A percentile compares a stretch with the other conserved stretches of the same genome.
These are phyloP conservation scores for Piaya cayana DNA, from an alignment of 2,113 vertebrate species.

Conservation along the genomic window DNA sequence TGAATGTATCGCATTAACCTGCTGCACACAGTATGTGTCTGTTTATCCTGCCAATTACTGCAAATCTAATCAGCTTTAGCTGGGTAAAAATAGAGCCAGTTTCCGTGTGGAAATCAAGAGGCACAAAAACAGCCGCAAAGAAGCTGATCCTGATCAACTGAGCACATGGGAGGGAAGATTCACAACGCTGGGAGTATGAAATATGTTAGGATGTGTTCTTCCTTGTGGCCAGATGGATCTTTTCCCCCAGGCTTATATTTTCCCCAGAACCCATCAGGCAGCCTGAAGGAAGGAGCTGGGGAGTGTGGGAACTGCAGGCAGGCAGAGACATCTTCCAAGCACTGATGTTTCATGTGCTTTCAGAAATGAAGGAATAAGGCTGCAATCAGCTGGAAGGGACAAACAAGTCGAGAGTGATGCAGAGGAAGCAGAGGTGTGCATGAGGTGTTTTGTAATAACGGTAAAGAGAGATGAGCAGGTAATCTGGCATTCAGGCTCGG, in stretches of 20 bases:
- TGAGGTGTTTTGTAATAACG: not conserved
- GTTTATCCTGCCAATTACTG: constrained; percentile 68
- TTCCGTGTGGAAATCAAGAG: constrained; percentile 51
- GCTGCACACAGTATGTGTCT: constrained; percentile 43
- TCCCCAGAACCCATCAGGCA: not conserved
- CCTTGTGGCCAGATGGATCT: not conserved
- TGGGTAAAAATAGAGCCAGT: constrained; percentile 67
- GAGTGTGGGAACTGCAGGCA: not conserved
- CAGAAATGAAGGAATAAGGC: not conserved
- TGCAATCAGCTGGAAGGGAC: not conserved
- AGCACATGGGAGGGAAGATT: not conserved
- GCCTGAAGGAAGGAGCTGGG: not conserved
- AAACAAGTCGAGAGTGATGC: rapidly evolving
- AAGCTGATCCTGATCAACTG: constrained; percentile 43
- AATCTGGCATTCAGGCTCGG: not conserved
- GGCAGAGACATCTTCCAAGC: constrained; percentile 27
- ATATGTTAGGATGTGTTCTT: not conserved
- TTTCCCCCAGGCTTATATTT: not conserved
- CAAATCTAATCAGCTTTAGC: constrained; percentile 63
- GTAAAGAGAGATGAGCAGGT: not conserved
- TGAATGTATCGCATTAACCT: constrained; percentile 41
- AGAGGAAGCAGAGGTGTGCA: not conserved
- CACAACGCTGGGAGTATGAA: rapidly evolving
- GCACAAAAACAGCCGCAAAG: constrained; percentile 50
- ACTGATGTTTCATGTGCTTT: rapidly evolving